Evolutionary conservation across 2,113 vertebrate species (phyloP), one percentile per base, ranked within the genome.

Genomic region (Greenwoodochromis staneri): DNA sequence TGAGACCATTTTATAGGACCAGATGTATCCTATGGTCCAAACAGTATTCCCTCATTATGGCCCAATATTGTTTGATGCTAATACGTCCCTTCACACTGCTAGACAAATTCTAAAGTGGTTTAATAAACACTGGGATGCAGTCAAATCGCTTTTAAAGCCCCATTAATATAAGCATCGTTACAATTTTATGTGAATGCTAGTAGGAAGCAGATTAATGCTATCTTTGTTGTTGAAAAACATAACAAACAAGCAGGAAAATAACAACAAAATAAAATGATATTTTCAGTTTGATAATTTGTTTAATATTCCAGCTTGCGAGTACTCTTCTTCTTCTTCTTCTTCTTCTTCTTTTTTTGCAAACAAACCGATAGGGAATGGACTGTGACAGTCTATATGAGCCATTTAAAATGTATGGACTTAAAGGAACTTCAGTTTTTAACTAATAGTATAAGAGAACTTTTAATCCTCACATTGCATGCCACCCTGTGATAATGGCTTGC

Each of bases 21-120:
- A 90, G 86, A 91, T 86, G 83, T 87, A 91, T 61, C 49, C 81
- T 81, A 83, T 91, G 57, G 82, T 88, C 53, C 82, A 93, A 86
- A 89, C 85, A 73, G n/a, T 83, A 59, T 84, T 76, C 66, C 49
- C 49, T 87, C 86, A 91, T 91, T 83, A 91, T 88, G 14, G 21
- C 82, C 36, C 78, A 89, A 57, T 85, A 81, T 78, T 87, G 87
- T 57, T 80, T n/a, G 38, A 90, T 84, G 31, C 71, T 89, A 84
- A 94, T 88, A 47, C n/a, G 27, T 86, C 80, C 51, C 82, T 45
- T 80, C 38, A 88, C 85, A 47, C 61, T 76, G 61, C 61, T 85
- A 81, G 87, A 91, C 83, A 76, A 86, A 89, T 66, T 78, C 82
- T 85, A 71, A 81, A 53, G 40, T n/a, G 49, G 17, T 40, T 90